Evolutionary conservation across 1,140 invertebrate species (phyloP).

Genomic region (Triops cancriformis): DNA sequence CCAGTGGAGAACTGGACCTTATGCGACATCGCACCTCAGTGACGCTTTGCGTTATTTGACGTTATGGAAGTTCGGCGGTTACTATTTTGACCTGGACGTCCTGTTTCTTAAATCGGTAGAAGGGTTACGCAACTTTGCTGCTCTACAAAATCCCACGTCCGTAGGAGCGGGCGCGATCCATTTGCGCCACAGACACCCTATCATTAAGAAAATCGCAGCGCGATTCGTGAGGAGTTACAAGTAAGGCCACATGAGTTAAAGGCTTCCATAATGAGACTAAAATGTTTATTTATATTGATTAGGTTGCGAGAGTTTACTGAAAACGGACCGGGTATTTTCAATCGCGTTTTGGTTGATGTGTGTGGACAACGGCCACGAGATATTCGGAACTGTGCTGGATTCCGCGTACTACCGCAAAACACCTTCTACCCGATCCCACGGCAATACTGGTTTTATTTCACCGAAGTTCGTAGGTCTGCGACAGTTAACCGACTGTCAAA

Average conservation of each 20-base stretch:
- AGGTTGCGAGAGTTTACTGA: too few relatives aligned
- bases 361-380: background rate
- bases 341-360: slow-evolving; percentile 43
- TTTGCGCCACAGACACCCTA: slow-evolving; percentile 46
- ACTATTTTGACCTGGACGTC: slow-evolving; percentile 23
- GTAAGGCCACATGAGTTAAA: too few relatives aligned
- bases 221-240: slow-evolving; percentile 46
- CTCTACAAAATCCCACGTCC: slow-evolving; percentile 42
- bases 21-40: slow-evolving; percentile 16
- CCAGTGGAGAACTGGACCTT: slow-evolving; percentile 42
- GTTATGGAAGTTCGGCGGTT: slow-evolving; percentile 20
- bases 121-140: background rate
- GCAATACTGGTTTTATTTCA: slow-evolving; percentile 19
- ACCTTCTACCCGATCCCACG: slow-evolving; percentile 22
- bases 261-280: too few relatives aligned
- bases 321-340: slow-evolving; percentile 64
- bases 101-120: slow-evolving; percentile 2
- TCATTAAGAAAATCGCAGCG: slow-evolving; percentile 49
- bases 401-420: background rate
- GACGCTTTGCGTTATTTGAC: slow-evolving; percentile 20
- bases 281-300: background rate
- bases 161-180: slow-evolving; percentile 57
- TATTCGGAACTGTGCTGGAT: background rate
- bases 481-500: background rate
- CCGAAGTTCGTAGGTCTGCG: background rate